Conservation (phyloP, 1,140 invertebrate species). For the Akabosia matsudoensis region DNA sequence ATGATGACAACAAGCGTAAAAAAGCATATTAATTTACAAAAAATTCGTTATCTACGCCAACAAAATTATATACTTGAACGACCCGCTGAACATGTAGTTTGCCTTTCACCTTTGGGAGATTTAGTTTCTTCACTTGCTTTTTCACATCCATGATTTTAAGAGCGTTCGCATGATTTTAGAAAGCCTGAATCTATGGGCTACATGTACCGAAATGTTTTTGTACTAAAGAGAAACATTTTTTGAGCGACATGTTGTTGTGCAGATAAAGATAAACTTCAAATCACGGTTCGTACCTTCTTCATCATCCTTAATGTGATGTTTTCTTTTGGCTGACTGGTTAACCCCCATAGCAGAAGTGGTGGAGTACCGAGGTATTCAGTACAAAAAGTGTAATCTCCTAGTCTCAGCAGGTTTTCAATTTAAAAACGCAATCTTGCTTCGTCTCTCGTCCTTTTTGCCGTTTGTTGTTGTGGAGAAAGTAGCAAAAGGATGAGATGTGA, state of each 20-base stretch:
- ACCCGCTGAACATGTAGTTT: not conserved
- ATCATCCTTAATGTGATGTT: constrained; percentile 47
- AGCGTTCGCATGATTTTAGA: too few relatives aligned
- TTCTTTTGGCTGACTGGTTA: constrained; percentile 47
- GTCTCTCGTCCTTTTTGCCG: not conserved
- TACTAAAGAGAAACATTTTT: not conserved
- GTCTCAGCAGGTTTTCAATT: constrained; percentile 18
- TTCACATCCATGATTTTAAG: too few relatives aligned
- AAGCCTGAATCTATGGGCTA: too few relatives aligned
- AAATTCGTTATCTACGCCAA: not conserved
- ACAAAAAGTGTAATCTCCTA: not conserved
- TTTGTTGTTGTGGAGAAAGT: not conserved
- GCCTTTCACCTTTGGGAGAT: too few relatives aligned
- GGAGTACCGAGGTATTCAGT: not conserved
- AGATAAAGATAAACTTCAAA: not conserved
- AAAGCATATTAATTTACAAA: not conserved
- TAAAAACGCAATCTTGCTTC: not conserved
- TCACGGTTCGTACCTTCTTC: constrained; percentile 45
- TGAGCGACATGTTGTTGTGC: too few relatives aligned
- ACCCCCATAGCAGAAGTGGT: constrained; percentile 43
- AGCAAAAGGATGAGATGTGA: too few relatives aligned
- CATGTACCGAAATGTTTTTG: too few relatives aligned
- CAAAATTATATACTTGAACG: not conserved
- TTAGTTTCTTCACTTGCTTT: too few relatives aligned
- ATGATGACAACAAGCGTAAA: not conserved